Percentiles rank a stretch among this genome's conserved stretches.
Evolutionary conservation across 2,113 vertebrate genomes (phyloP).

Genomic region (Sorex fumeus): DNA sequence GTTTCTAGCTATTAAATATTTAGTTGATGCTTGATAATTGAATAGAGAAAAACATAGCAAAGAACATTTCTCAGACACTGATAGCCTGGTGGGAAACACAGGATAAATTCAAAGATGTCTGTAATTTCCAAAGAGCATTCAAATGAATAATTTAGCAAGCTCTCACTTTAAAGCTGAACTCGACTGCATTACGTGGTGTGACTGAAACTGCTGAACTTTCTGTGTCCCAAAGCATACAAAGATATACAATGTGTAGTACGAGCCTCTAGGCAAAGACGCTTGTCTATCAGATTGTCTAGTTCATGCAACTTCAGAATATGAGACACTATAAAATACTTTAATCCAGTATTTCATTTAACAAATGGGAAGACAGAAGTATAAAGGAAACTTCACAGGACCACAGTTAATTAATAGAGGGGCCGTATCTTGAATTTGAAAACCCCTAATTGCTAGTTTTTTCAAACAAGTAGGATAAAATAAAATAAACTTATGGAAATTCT

Average conservation of each 20-base stretch:
- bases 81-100: conserved; percentile 20
- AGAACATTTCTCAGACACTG: conserved; percentile 34
- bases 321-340: not conserved
- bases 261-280: fast-evolving
- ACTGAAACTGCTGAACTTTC: not conserved
- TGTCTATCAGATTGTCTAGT: not conserved
- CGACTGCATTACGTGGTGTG: not conserved
- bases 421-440: not conserved
- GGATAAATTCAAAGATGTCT: conserved; percentile 33
- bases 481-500: not conserved
- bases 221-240: not conserved
- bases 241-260: not conserved
- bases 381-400: not conserved
- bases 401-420: not conserved
- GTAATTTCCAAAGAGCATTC: conserved; percentile 58
- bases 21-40: conserved; percentile 4
- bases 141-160: conserved; percentile 55
- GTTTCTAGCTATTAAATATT: conserved; percentile 8
- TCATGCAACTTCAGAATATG: not conserved
- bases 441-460: not conserved
- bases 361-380: not conserved
- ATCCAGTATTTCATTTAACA: conserved; percentile 2
- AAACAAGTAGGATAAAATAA: not conserved
- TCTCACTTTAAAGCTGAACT: conserved; percentile 8
- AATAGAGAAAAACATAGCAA: conserved; percentile 21